phyloP scores from a whole-genome alignment of 2,888 invertebrate species.

The Meghimatium bilineatum region DNA sequence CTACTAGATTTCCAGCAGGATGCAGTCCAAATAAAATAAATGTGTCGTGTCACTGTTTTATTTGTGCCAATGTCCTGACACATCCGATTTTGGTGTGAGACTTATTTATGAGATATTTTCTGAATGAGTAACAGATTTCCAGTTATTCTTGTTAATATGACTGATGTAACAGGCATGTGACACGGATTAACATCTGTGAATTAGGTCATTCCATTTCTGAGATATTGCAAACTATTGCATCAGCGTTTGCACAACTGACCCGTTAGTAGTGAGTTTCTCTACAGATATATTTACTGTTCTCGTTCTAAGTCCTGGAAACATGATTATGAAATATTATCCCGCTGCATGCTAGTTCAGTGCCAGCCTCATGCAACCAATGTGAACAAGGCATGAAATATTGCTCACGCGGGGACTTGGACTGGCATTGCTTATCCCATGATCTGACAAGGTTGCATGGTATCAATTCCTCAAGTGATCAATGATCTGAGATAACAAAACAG shows the following conservation, averaged over 20 bases:
- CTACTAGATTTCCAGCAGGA: too few species aligned
- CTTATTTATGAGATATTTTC: too few species aligned
- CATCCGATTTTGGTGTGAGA: too few species aligned
- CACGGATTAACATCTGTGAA: too few species aligned
- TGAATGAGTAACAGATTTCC: too few species aligned
- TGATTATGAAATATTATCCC: background rate
- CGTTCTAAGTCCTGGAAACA: background rate
- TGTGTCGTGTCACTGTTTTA: too few species aligned
- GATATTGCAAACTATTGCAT: constrained; percentile 1
- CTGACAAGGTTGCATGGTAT: background rate
- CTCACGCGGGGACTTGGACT: background rate
- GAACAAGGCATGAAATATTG: constrained; percentile 12
- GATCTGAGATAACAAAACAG: background rate
- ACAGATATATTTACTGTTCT: background rate
- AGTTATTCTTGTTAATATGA: too few species aligned
- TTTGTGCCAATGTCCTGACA: too few species aligned
- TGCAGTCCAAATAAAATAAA: too few species aligned
- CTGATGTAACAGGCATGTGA: too few species aligned
- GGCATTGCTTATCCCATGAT: background rate
- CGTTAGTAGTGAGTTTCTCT: too few species aligned
- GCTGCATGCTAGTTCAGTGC: background rate
- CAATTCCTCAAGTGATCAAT: background rate
- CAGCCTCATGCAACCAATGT: constrained; percentile 7
- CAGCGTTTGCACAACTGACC: background rate
- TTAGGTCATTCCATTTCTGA: too few species aligned